Evolutionary conservation across 1,140 invertebrate genomes (phyloP).

Genomic region (Anadara kagoshimensis): DNA sequence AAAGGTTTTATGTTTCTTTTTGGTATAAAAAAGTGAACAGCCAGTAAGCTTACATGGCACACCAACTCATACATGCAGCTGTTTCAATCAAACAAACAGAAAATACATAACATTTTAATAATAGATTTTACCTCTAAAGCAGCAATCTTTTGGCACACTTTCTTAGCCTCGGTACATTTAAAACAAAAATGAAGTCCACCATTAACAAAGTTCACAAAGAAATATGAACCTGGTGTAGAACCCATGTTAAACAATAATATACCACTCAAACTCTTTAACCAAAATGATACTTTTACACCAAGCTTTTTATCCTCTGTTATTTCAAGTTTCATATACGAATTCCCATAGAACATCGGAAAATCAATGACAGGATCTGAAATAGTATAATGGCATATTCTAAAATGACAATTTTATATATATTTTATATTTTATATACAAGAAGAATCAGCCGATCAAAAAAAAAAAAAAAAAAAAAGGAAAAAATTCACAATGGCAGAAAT

Average conservation of each 20-base stretch:
- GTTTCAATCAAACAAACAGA: too few relatives aligned
- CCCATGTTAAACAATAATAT: constrained; percentile 1
- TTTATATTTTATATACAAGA: background rate
- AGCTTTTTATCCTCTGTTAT: background rate
- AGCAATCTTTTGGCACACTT: background rate
- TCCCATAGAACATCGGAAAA: background rate
- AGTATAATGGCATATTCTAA: background rate
- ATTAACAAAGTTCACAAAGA: background rate
- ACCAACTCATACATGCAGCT: too few relatives aligned
- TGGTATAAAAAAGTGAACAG: too few relatives aligned
- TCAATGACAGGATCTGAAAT: background rate
- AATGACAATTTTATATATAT: background rate
- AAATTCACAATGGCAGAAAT: background rate
- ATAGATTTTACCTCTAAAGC: background rate
- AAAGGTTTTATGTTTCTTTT: too few relatives aligned
- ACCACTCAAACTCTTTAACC: background rate
- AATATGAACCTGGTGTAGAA: background rate
- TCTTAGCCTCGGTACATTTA: background rate
- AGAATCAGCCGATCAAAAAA: background rate
- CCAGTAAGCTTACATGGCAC: too few relatives aligned
- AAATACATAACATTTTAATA: background rate
- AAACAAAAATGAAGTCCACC: background rate
- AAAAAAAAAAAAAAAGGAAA: too few relatives aligned
- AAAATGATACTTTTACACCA: background rate
- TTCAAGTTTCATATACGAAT: background rate